Conservation (phyloP, 2,797 vertebrate species). For the Holocentrus rufus region DNA sequence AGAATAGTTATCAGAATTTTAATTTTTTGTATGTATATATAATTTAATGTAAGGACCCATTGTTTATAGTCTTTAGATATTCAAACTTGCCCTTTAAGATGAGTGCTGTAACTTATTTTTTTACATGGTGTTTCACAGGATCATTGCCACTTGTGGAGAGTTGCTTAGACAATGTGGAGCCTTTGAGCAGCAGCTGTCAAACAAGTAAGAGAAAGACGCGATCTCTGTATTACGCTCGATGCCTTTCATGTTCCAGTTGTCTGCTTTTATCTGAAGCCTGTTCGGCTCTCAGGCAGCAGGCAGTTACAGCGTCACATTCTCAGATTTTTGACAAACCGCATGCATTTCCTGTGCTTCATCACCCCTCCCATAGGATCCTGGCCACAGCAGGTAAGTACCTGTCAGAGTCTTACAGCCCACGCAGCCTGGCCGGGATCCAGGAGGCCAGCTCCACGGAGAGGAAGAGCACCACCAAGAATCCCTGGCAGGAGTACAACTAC, state of each 20-base stretch:
- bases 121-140: slow-evolving; percentile 76
- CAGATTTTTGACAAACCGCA: neutral
- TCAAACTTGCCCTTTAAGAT: too few relatives aligned
- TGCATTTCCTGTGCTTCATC: neutral
- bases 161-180: slow-evolving; percentile 92
- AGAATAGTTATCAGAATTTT: neutral
- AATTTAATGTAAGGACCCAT: too few relatives aligned
- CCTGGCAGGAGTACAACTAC: slow-evolving; percentile 98
- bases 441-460: slow-evolving; percentile 85
- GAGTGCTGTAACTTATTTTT: neutral
- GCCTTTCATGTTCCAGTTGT: neutral
- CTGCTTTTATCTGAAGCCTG: neutral
- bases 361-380: slow-evolving; percentile 84
- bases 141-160: slow-evolving; percentile 96
- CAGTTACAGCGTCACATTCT: neutral
- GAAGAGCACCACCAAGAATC: slow-evolving; percentile 87
- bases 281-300: too few relatives aligned
- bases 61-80: too few relatives aligned
- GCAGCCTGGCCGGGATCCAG: slow-evolving; percentile 91
- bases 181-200: slow-evolving; percentile 96
- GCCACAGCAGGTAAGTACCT: slow-evolving; percentile 92
- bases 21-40: too few relatives aligned
- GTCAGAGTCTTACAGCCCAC: slow-evolving; percentile 93
- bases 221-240: too few relatives aligned
- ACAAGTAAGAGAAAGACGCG: slow-evolving; percentile 82